These are phyloP conservation scores for Ptychoptera contaminata DNA, from an alignment of 2,888 invertebrate species.

Conservation along the genomic window DNA sequence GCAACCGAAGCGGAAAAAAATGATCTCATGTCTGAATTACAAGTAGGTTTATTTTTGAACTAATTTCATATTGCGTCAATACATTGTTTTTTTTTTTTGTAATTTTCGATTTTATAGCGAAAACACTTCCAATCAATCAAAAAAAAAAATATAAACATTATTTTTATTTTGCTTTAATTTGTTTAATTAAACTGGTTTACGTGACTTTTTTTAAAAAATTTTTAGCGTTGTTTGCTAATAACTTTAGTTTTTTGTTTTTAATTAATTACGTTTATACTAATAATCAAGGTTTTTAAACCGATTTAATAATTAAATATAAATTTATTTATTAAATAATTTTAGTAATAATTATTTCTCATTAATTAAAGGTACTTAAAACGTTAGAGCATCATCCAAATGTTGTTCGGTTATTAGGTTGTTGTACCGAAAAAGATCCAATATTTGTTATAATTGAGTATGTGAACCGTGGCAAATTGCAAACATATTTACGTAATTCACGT, in stretches of 20 bases:
- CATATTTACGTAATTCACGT: slow-evolving; percentile 70
- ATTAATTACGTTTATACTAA: background rate
- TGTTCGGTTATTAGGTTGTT: slow-evolving; percentile 73
- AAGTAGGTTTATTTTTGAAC: slow-evolving; percentile 27
- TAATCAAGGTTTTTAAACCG: background rate
- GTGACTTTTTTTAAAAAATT: too few species aligned
- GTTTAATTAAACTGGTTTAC: too few species aligned
- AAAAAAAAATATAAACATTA: too few species aligned
- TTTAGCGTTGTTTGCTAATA: too few species aligned
- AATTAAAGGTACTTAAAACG: slow-evolving; percentile 73
- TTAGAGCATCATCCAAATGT: slow-evolving; percentile 83
- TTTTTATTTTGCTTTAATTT: too few species aligned
- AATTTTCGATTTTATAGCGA: too few species aligned
- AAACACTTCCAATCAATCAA: too few species aligned
- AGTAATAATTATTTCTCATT: background rate
- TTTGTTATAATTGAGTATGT: slow-evolving; percentile 89
- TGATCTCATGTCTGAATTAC: slow-evolving; percentile 74
- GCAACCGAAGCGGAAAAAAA: slow-evolving; percentile 74
- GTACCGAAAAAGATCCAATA: slow-evolving; percentile 80
- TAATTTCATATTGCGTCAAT: slow-evolving; percentile 12
- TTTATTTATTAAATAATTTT: too few species aligned
- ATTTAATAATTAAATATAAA: background rate
- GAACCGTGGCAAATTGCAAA: slow-evolving; percentile 74
- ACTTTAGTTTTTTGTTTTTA: too few species aligned
- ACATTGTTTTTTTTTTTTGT: slow-evolving; percentile 1